A percentile compares a stretch with the other conserved stretches of the same genome.
phyloP scores from a whole-genome alignment of 2,888 invertebrate species.

The Polyommatus iphigenia region DNA sequence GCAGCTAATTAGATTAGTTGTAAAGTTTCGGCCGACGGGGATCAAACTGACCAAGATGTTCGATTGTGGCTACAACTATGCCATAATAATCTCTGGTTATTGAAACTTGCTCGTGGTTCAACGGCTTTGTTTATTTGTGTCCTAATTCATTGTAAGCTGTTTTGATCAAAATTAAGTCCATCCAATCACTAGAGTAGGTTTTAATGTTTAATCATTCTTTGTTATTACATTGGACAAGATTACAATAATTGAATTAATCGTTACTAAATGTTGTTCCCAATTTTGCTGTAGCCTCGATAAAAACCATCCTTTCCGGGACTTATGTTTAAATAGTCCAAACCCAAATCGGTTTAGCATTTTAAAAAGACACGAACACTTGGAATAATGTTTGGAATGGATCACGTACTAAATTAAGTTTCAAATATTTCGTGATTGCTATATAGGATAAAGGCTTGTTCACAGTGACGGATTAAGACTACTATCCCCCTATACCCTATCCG shows the following conservation, averaged over 20 bases:
- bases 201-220: not conserved
- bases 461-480: too few relatives aligned
- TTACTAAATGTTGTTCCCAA: too few relatives aligned
- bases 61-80: constrained; percentile 51
- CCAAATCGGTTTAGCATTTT: too few relatives aligned
- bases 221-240: not conserved
- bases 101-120: constrained; percentile 13
- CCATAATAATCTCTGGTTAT: constrained; percentile 39
- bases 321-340: too few relatives aligned
- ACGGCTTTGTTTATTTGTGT: constrained; percentile 11
- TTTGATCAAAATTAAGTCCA: not conserved
- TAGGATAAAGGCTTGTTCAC: too few relatives aligned
- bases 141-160: not conserved
- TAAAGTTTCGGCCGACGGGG: constrained; percentile 49
- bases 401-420: not conserved
- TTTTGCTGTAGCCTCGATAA: too few relatives aligned
- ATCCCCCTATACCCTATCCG: too few relatives aligned
- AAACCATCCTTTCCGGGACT: too few relatives aligned
- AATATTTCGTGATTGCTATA: too few relatives aligned
- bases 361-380: too few relatives aligned
- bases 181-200: not conserved
- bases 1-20: constrained; percentile 64
- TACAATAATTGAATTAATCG: too few relatives aligned
- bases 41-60: constrained; percentile 54
- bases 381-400: not conserved